Conservation (phyloP, 1,140 invertebrate genomes). For the Papilio xuthus region DNA sequence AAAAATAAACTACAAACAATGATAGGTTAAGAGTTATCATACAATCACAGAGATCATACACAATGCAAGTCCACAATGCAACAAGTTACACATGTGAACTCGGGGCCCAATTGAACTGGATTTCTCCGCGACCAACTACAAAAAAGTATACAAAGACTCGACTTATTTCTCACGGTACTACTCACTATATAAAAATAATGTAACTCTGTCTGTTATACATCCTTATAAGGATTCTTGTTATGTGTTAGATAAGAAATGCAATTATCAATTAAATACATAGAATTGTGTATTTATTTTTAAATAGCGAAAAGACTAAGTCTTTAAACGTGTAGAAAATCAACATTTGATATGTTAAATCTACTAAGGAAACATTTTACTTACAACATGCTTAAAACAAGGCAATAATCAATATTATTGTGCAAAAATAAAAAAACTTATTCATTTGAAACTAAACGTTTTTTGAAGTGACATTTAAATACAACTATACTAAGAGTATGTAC, state of each 20-base stretch:
- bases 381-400: too few species aligned
- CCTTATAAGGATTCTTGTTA: conserved; percentile 5
- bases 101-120: conserved; percentile 11
- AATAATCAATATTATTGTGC: too few species aligned
- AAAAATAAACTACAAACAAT: conserved; percentile 7
- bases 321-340: background rate
- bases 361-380: background rate
- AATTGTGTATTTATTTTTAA: conserved; percentile 6
- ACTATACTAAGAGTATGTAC: too few species aligned
- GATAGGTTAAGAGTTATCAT: background rate
- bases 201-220: conserved; percentile 1
- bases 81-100: conserved; percentile 16
- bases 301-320: background rate
- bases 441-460: too few species aligned
- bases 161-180: background rate
- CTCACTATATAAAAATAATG: conserved; percentile 14
- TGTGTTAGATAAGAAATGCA: background rate
- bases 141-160: conserved; percentile 4
- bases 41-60: conserved; percentile 9
- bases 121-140: background rate
- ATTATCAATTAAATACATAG: background rate
- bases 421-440: too few species aligned
- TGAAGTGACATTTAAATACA: too few species aligned
- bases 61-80: background rate
- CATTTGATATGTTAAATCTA: background rate